phyloP scores from a whole-genome alignment of 2,888 invertebrate species.

The Asteroscopus sphinx region DNA sequence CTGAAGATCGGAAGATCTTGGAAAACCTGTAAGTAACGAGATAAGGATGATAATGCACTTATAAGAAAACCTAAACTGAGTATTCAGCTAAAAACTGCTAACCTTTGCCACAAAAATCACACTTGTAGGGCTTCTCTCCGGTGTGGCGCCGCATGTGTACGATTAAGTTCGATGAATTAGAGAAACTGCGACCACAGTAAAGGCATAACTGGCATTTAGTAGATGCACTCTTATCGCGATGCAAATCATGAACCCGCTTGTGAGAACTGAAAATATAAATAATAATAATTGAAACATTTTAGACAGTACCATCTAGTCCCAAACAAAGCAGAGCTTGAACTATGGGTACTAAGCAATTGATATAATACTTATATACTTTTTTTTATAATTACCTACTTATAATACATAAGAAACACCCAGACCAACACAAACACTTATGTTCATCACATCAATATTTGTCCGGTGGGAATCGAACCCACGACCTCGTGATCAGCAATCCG shows the following conservation, averaged over 20 bases:
- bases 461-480: too few species aligned
- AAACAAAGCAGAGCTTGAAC: too few species aligned
- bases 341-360: too few species aligned
- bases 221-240: constrained; percentile 71
- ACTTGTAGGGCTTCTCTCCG: constrained; percentile 91
- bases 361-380: too few species aligned
- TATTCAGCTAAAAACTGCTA: constrained; percentile 22
- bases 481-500: too few species aligned
- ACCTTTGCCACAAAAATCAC: constrained; percentile 91
- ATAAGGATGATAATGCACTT: constrained; percentile 19
- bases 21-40: constrained; percentile 84
- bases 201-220: constrained; percentile 89
- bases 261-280: constrained; percentile 80
- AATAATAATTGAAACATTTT: too few species aligned
- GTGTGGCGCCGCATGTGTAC: constrained; percentile 92
- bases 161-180: constrained; percentile 90
- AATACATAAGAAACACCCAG: too few species aligned
- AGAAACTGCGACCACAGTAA: constrained; percentile 90
- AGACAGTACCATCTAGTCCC: too few species aligned
- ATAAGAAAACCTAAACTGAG: constrained; percentile 2
- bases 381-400: too few species aligned
- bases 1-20: constrained; percentile 91
- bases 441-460: too few species aligned
- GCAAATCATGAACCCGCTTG: constrained; percentile 86
- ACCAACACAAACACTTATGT: too few species aligned